phyloP scores from a whole-genome alignment of 1,140 invertebrate species.

The Nasonia vitripennis region DNA sequence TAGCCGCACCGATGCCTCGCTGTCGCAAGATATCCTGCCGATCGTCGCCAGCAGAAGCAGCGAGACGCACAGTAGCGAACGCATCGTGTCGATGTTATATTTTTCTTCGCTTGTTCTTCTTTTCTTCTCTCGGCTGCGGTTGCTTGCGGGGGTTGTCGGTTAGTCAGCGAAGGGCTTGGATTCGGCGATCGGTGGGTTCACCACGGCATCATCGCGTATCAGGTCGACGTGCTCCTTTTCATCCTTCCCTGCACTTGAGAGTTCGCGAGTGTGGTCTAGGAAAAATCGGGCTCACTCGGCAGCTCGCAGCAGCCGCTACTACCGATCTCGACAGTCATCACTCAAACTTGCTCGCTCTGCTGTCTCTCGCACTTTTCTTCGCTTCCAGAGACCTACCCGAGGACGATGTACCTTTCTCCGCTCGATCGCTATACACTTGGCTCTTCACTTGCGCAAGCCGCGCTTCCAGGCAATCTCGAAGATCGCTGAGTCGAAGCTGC shows the following conservation, averaged over 20 bases:
- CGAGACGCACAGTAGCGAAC: not conserved
- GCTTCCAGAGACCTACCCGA: too few species aligned
- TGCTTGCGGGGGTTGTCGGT: too few species aligned
- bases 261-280: too few species aligned
- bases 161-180: not conserved
- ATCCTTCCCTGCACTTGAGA: not conserved
- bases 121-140: too few species aligned
- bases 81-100: not conserved
- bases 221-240: not conserved
- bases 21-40: not conserved
- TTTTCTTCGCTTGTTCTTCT: not conserved
- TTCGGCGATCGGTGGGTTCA: not conserved
- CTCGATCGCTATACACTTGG: not conserved
- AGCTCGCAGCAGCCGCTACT: not conserved
- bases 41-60: not conserved
- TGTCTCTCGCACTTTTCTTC: not conserved
- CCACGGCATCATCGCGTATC: not conserved
- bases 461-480: not conserved
- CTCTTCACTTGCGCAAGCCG: not conserved
- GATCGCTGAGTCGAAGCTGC: not conserved
- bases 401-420: not conserved
- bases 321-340: not conserved
- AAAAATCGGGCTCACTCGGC: not conserved
- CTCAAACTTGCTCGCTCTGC: not conserved
- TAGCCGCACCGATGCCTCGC: constrained; percentile 2